A percentile compares a stretch with the other conserved stretches of the same genome.
phyloP scores from a whole-genome alignment of 92 coral and sea anemone species.

The Epizoanthus fatuus region DNA sequence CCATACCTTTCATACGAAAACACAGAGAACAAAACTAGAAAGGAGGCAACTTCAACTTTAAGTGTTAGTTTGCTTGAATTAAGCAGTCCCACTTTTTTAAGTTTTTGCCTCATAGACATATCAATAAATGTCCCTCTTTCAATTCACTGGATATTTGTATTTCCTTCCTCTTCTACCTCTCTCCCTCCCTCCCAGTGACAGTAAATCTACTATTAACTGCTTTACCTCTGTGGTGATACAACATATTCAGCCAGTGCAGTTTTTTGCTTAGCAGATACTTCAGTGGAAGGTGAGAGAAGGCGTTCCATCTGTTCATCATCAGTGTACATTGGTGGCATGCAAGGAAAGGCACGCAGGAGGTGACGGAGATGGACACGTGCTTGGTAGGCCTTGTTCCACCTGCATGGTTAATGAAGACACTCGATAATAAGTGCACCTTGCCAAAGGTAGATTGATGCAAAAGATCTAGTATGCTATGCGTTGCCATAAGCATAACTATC shows the following conservation, averaged over 20 bases:
- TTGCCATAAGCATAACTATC: background rate
- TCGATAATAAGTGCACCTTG: background rate
- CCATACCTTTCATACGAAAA: no score
- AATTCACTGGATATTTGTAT: no score
- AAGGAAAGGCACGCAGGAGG: slow-evolving; percentile 86
- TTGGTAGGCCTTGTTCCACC: slow-evolving; percentile 85
- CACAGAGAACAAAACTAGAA: no score
- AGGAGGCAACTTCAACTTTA: no score
- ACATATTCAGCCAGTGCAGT: slow-evolving; percentile 24
- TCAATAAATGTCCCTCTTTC: no score
- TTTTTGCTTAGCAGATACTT: slow-evolving; percentile 12
- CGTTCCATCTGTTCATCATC: slow-evolving; percentile 76
- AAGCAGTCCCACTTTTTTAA: no score
- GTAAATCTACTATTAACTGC: background rate
- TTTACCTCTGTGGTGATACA: slow-evolving; percentile 30
- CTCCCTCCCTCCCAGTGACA: no score
- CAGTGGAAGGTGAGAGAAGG: slow-evolving; percentile 40
- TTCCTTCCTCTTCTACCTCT: no score
- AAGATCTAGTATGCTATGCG: background rate
- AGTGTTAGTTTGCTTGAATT: no score
- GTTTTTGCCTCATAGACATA: no score
- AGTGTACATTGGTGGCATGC: slow-evolving; percentile 85
- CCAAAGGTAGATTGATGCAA: background rate
- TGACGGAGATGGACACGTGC: slow-evolving; percentile 75
- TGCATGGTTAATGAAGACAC: slow-evolving; percentile 7